A percentile compares a stretch with the other conserved stretches of the same genome.
phyloP scores from a whole-genome alignment of 2,888 invertebrate species.

The Drosophila buzzatii region DNA sequence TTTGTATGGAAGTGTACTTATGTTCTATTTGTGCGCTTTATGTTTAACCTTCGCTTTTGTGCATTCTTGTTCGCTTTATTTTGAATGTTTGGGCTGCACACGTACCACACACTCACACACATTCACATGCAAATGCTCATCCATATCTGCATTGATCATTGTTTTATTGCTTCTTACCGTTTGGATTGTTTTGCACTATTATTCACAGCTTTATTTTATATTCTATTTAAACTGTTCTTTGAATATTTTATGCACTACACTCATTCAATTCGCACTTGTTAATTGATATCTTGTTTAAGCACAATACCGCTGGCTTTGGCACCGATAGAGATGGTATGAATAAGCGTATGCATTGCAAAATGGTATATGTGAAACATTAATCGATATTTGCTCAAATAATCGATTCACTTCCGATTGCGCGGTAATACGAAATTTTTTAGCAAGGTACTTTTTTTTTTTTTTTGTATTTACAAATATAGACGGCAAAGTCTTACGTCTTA shows the following conservation, averaged over 20 bases:
- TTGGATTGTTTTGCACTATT: constrained; percentile 14
- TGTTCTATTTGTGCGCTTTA: constrained; percentile 39
- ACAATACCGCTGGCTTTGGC: constrained; percentile 33
- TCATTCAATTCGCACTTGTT: constrained; percentile 33
- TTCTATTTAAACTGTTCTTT: not conserved
- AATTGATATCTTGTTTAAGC: constrained; percentile 28
- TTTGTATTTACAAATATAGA: too few relatives aligned
- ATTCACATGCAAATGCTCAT: not conserved
- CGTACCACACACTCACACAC: constrained; percentile 11
- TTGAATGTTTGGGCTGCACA: constrained; percentile 45
- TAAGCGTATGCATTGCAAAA: not conserved
- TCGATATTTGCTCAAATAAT: not conserved
- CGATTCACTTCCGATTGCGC: not conserved
- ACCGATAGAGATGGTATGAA: constrained; percentile 25
- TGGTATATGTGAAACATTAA: not conserved
- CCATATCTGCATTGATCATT: constrained; percentile 12
- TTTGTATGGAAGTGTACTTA: constrained; percentile 9
- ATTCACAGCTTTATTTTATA: constrained; percentile 13
- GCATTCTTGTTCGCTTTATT: constrained; percentile 39
- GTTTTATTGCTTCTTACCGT: constrained; percentile 41
- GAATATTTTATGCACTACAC: constrained; percentile 14
- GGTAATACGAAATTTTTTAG: not conserved
- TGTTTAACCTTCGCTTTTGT: constrained; percentile 50
- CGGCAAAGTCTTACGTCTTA: too few relatives aligned
- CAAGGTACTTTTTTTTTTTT: too few relatives aligned